Evolutionary conservation across 1,140 invertebrate genomes (phyloP).

Genomic region (Dendroctonus valens): DNA sequence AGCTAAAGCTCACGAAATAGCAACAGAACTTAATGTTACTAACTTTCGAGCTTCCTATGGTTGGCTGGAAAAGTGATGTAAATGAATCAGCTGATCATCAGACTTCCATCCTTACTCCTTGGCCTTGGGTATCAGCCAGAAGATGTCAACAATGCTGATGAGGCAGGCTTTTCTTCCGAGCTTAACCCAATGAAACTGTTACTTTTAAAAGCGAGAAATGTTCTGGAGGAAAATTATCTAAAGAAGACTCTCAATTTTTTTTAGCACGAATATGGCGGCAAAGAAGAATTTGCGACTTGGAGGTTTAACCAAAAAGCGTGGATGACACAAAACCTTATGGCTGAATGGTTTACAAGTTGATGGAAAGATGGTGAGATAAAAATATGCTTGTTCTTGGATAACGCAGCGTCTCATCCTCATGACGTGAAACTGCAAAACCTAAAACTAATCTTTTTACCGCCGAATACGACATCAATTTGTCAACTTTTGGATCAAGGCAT

Average conservation of each 20-base stretch:
- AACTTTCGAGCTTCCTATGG: constrained; percentile 48
- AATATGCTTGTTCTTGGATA: constrained; percentile 44
- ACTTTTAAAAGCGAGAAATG: constrained; percentile 36
- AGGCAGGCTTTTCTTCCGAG: too few relatives aligned
- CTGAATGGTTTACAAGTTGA: constrained; percentile 43
- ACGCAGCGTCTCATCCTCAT: constrained; percentile 41
- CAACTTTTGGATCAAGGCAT: constrained; percentile 55
- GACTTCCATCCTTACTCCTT: constrained; percentile 7
- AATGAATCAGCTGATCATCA: constrained; percentile 41
- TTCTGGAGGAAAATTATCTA: constrained; percentile 49
- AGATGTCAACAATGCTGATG: too few relatives aligned
- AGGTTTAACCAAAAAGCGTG: constrained; percentile 35
- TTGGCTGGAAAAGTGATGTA: too few relatives aligned
- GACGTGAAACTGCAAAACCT: constrained; percentile 44
- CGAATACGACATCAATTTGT: constrained; percentile 53
- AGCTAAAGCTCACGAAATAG: constrained; percentile 46
- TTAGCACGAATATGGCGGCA: constrained; percentile 47
- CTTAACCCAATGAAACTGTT: constrained; percentile 34
- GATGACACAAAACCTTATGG: constrained; percentile 37
- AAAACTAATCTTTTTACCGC: constrained; percentile 51
- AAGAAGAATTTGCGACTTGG: constrained; percentile 34
- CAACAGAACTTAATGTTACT: constrained; percentile 39
- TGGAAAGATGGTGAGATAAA: constrained; percentile 39
- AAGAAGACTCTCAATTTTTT: constrained; percentile 51
- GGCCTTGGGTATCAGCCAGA: constrained; percentile 18